Base-by-base conservation (phyloP, 2,888 invertebrate species). In the Nesidiocoris tenuis region DNA sequence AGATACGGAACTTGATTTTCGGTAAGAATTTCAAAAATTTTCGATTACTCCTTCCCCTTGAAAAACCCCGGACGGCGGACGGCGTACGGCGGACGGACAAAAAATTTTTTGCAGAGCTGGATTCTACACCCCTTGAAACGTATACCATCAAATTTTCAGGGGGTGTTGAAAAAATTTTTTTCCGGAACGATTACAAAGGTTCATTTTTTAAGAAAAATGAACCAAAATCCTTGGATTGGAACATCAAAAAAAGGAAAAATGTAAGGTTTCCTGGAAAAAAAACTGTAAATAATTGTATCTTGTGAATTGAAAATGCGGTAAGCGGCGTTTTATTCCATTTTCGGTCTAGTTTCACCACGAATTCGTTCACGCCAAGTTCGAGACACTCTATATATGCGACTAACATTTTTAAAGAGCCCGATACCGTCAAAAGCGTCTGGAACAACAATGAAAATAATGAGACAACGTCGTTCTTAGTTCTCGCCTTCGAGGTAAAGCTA, bases 41-140 rank as follows among this genome's bases (percentile, higher is more conserved):
- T 7, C 39, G 3, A 39, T 39, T 39, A 39, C 12, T 3, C 5
- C 12, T 39, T 39, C 5, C 5, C 39, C 39, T n/a, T 3, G 39
- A 39, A 39, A 39, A 39, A 39, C 39, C 5, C 5, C 39, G 39
- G 3, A 39, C 39, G 39, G 39, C 39, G 39, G 3, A 39, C 39
- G 39, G 39, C 39, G 59, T n/a, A 59, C 59, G 59, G 59, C 19
- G 59, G 59, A 59, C 59, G n/a, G 59, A 59, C 19, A 59, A 12
- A 39, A 39, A 7, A 7, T 39, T 39, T 12, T 39, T 59, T 19
- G 59, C 7, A 59, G 3, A 59, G 3, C n/a, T 16, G 59, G 59
- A 59, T 18, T 59, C n/a, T 19, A n/a, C 17, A 59, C n/a, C 7
- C 59, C 59, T 59, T 59, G 18, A 59, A 59, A 59, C 59, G 59